Evolutionary conservation across 2,797 vertebrate genomes (phyloP), one percentile per base, ranked within the genome.

Genomic region (Synanceia verrucosa): DNA sequence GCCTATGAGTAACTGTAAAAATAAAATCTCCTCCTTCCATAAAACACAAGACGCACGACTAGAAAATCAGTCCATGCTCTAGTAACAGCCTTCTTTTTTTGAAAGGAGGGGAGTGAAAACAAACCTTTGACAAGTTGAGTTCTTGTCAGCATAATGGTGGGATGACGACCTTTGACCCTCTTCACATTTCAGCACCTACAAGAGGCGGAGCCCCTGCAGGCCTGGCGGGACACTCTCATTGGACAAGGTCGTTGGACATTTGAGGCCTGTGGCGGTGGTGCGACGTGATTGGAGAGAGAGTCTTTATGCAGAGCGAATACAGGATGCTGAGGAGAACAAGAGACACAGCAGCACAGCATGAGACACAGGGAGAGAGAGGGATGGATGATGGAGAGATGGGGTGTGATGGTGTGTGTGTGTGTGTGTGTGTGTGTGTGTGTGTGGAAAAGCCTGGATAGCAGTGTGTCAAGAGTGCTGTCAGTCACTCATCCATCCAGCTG

Each of bases 401-500:
- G 26, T 70, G 66, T n/a, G 31, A 44, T 47, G 18, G 57, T 71
- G 77, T 60, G 72, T 71, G 65, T 68, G 39, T 50, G 58, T 33
- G 41, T 58, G 70, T 36, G 36, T 63, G 46, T 46, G 66, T 71
- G 62, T 58, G 28, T 36, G 34, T 48, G 63, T 53, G 56, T 60
- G 48, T 82, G 91, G 84, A 96, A 95, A 94, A 96, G 94, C 95
- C 94, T 88, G 86, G 92, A 94, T 95, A 97, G 95, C 94, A 96
- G 86, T 74, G 85, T 91, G 91, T 91, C 91, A 88, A 75, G 97
- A 97, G 95, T 93, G 95, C 96, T 99, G 97, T 99, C 97, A 99
- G 95, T 99, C 97, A 99, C 95, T 95, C 96, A 97, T 96, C 97
- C 97, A 98, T 98, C 97, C 97, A 97, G 96, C 97, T 95, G 94